A percentile compares a stretch with the other conserved stretches of the same genome.
phyloP scores from a whole-genome alignment of 2,113 vertebrate species.

The Agapornis roseicollis region DNA sequence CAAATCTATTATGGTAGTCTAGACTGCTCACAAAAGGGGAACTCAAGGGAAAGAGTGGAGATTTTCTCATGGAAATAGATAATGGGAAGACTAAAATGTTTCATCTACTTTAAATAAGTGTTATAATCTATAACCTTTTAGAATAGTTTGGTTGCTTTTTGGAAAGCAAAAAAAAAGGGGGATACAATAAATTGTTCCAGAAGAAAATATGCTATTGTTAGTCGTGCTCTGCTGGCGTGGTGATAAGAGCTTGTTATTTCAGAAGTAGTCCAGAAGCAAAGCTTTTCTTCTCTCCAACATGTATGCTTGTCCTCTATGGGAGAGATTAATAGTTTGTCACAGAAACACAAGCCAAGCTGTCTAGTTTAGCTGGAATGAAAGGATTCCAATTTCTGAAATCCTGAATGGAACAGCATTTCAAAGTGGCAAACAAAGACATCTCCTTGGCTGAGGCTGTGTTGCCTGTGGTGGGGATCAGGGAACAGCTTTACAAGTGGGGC shows the following conservation, averaged over 20 bases:
- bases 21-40: neutral
- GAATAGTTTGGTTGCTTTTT: neutral
- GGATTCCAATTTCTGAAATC: neutral
- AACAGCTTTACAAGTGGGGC: neutral
- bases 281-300: neutral
- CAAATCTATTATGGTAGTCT: constrained; percentile 24
- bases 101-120: neutral
- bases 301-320: neutral
- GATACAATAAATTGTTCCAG: neutral
- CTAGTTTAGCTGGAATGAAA: neutral
- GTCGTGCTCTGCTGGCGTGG: neutral
- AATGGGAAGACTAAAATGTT: neutral
- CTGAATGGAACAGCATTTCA: neutral
- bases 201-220: constrained; percentile 25
- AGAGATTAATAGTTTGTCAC: neutral
- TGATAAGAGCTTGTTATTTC: neutral
- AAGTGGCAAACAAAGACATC: neutral
- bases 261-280: neutral
- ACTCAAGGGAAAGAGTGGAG: neutral
- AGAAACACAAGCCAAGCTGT: neutral
- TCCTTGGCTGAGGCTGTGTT: neutral
- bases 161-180: neutral
- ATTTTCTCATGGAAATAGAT: neutral
- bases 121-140: neutral
- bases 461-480: neutral